Evolutionary conservation across 2,113 vertebrate species (phyloP).

Genomic region (Cyphomyrus plagiostoma): DNA sequence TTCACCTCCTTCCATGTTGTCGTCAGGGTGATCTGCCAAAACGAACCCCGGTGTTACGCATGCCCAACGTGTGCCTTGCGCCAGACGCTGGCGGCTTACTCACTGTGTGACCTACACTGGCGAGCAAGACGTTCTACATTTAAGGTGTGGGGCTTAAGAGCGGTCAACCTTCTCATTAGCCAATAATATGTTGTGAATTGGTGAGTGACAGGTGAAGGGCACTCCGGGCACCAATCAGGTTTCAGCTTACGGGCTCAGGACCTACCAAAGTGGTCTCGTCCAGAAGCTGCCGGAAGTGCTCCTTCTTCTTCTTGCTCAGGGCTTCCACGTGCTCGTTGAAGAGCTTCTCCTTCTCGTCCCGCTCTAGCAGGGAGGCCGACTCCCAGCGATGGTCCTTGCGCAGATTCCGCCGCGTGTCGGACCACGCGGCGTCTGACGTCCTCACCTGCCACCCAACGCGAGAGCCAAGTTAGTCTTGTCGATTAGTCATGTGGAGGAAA

Average conservation of each 20-base stretch:
- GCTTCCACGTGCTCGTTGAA: conserved; percentile 83
- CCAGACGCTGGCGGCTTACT: not conserved
- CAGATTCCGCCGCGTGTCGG: conserved; percentile 74
- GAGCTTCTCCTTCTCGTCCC: conserved; percentile 81
- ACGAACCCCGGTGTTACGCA: not conserved
- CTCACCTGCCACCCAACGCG: conserved; percentile 69
- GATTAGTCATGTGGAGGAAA: not conserved
- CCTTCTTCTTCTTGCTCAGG: conserved; percentile 83
- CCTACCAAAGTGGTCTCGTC: conserved; percentile 79
- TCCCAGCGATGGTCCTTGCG: conserved; percentile 84
- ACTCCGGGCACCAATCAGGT: not conserved
- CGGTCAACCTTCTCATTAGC: not conserved
- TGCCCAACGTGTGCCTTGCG: not conserved
- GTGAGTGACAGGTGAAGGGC: not conserved
- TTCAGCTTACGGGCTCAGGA: not conserved
- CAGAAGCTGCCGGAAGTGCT: conserved; percentile 78
- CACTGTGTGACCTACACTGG: not conserved
- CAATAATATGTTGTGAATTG: not conserved
- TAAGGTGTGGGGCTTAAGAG: too few relatives aligned
- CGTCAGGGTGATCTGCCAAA: conserved; percentile 79
- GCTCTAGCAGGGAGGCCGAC: conserved; percentile 74
- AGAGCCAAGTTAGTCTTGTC: not conserved
- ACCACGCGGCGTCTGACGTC: conserved; percentile 82
- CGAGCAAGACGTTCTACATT: not conserved
- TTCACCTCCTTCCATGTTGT: conserved; percentile 98